Evolutionary conservation across 2,888 invertebrate genomes (phyloP).

Genomic region (Synanthedon tipuliformis): DNA sequence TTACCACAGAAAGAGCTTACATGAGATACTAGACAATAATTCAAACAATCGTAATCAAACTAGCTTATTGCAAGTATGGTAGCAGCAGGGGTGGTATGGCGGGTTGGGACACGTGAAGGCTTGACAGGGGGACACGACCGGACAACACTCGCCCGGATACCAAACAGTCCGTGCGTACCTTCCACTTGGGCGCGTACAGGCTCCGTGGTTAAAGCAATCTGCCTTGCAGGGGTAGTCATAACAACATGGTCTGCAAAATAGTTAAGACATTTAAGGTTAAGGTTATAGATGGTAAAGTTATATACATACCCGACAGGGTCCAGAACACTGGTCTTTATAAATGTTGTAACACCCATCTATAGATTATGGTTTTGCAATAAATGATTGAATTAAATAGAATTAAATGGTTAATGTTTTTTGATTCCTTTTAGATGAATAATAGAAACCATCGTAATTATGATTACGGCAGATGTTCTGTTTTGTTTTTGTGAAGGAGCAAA

Average conservation of each 20-base stretch:
- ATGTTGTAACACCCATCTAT: no score
- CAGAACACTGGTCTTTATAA: no score
- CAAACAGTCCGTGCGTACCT: conserved; percentile 53
- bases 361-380: no score
- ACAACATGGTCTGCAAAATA: conserved; percentile 45
- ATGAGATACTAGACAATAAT: not conserved
- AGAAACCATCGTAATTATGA: no score
- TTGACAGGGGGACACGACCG: conserved; percentile 50
- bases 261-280: not conserved
- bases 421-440: no score
- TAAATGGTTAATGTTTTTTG: no score
- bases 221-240: conserved; percentile 63
- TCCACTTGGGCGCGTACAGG: conserved; percentile 53
- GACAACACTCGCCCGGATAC: conserved; percentile 58
- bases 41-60: conserved; percentile 19
- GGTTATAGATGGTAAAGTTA: not conserved
- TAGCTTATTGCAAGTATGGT: conserved; percentile 49
- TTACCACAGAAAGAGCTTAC: no score
- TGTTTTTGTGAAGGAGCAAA: no score
- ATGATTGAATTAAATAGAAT: no score
- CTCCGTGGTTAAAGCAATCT: conserved; percentile 58
- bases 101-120: conserved; percentile 60
- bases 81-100: conserved; percentile 56
- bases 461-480: no score
- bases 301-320: no score